Percentiles rank a stretch among this genome's conserved stretches.
Evolutionary conservation across 2,888 invertebrate genomes (phyloP).

Genomic region (Morinoia aosen): DNA sequence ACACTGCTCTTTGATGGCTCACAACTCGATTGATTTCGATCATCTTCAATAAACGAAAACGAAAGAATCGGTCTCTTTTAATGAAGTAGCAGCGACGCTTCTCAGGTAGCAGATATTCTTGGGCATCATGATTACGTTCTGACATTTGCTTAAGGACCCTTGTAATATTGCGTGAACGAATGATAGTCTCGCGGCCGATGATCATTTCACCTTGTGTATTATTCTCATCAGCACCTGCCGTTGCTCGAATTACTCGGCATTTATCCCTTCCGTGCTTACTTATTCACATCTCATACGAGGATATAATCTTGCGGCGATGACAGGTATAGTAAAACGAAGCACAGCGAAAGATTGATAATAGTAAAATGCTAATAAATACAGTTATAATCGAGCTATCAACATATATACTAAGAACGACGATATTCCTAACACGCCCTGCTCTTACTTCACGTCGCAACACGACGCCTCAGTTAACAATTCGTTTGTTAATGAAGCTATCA

Average conservation of each 20-base stretch:
- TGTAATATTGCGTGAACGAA: neutral
- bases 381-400: neutral
- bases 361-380: neutral
- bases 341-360: neutral
- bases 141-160: neutral
- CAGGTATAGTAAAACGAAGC: neutral
- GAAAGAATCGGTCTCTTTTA: neutral
- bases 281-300: neutral
- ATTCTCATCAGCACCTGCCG: neutral
- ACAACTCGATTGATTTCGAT: neutral
- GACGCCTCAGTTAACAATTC: neutral
- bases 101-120: neutral
- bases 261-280: too few species aligned
- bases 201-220: neutral
- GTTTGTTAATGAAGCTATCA: constrained; percentile 12
- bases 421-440: neutral
- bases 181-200: neutral
- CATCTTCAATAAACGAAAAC: neutral
- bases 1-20: neutral
- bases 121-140: neutral
- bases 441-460: neutral
- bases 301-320: neutral
- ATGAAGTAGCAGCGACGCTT: neutral
- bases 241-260: neutral
- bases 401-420: neutral